phyloP scores from a whole-genome alignment of 2,113 vertebrate genomes.

The Gambusia holbrooki region DNA sequence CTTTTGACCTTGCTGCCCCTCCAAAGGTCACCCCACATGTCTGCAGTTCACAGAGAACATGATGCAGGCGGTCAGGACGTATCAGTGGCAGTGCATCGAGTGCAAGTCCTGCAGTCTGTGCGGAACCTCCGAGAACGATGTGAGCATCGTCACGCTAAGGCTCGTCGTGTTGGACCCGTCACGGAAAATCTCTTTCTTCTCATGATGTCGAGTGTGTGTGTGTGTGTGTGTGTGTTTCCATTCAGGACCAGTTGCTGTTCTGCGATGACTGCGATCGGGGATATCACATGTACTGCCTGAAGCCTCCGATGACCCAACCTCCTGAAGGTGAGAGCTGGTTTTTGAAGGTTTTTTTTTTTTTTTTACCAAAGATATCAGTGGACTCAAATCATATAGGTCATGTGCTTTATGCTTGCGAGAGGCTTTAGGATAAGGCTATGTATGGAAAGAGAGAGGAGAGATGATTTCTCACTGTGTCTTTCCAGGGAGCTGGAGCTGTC shows the following conservation, averaged over 20 bases:
- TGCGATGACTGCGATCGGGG: conserved; percentile 98
- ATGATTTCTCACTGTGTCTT: conserved; percentile 19
- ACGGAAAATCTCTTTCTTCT: neutral
- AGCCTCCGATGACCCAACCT: conserved; percentile 93
- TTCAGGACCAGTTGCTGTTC: conserved; percentile 95
- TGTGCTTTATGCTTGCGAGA: conserved; percentile 13
- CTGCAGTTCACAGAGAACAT: conserved; percentile 99
- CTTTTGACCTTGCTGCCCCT: neutral
- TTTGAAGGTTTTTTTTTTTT: conserved; percentile 1
- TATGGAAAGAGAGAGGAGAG: conserved; percentile 26
- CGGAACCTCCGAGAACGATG: conserved; percentile 97
- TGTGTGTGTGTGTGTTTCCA: conserved; percentile 8
- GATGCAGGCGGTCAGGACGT: conserved; percentile 95
- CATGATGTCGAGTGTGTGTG: conserved; percentile 7
- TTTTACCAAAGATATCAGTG: neutral
- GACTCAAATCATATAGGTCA: conserved; percentile 1
- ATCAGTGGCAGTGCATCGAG: conserved; percentile 99
- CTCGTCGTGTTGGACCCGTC: neutral
- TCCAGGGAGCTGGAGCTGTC: conserved; percentile 97
- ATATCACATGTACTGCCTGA: conserved; percentile 99
- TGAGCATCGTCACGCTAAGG: conserved; percentile 69
- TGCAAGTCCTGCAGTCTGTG: conserved; percentile 99
- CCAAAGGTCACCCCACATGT: conserved; percentile 93
- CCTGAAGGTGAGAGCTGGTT: conserved; percentile 87
- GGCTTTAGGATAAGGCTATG: conserved; percentile 19